Percentiles rank a stretch among this genome's conserved stretches.
phyloP scores from a whole-genome alignment of 2,888 invertebrate species.

The Pseudolycoriella hygida region DNA sequence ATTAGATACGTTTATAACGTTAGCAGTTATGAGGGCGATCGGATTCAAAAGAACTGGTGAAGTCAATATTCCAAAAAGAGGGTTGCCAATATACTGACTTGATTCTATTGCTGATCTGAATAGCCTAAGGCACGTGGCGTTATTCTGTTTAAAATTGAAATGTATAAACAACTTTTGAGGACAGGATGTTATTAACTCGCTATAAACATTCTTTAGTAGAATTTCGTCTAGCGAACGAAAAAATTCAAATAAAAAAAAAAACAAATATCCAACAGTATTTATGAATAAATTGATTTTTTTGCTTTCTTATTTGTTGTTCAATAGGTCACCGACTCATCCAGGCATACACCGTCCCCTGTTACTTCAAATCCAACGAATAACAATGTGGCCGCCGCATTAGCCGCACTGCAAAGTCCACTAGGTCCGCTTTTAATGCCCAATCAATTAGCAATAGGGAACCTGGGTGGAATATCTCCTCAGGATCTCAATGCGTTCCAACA shows the following conservation, averaged over 20 bases:
- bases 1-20: too few species aligned
- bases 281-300: too few species aligned
- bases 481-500: conserved; percentile 18
- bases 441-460: conserved; percentile 17
- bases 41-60: too few species aligned
- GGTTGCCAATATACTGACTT: background rate
- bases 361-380: conserved; percentile 15
- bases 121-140: conserved; percentile 11
- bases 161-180: too few species aligned
- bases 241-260: too few species aligned
- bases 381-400: conserved; percentile 14
- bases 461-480: conserved; percentile 16
- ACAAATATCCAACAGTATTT: too few species aligned
- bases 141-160: conserved; percentile 5
- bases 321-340: conserved; percentile 10
- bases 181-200: too few species aligned
- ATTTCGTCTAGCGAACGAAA: too few species aligned
- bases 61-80: background rate
- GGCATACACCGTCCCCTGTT: conserved; percentile 11
- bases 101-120: background rate
- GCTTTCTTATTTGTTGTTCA: background rate
- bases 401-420: conserved; percentile 19
- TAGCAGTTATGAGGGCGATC: too few species aligned
- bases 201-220: too few species aligned
- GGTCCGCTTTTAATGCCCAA: conserved; percentile 21